Conservation (phyloP, 2,888 invertebrate genomes). For the Herminia tarsipennalis region DNA sequence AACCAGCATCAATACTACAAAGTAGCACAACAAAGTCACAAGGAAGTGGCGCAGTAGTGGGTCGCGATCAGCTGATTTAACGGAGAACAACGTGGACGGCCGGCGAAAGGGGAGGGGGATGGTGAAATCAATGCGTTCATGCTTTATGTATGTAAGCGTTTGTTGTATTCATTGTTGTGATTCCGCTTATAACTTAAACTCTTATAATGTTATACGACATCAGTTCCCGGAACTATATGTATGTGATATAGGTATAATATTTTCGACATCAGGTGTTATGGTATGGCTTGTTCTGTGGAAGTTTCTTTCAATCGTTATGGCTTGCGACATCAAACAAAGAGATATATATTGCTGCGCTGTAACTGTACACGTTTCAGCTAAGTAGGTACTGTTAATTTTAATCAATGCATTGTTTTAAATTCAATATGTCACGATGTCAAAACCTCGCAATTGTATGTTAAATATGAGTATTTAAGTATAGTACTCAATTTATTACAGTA, state of each 20-base stretch:
- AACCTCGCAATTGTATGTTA: constrained; percentile 6
- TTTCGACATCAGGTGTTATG: neutral
- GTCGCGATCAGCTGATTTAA: constrained; percentile 47
- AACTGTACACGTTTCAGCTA: neutral
- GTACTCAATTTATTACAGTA: neutral
- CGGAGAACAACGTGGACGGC: constrained; percentile 6
- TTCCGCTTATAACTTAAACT: neutral
- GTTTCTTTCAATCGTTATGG: too few relatives aligned
- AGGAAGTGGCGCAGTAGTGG: constrained; percentile 19
- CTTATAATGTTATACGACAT: neutral
- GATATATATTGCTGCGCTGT: too few relatives aligned
- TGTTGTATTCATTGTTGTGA: constrained; percentile 1
- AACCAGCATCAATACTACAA: constrained; percentile 3
- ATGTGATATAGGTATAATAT: too few relatives aligned
- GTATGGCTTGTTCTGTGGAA: neutral
- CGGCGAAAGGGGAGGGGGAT: constrained; percentile 3
- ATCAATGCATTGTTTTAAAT: constrained; percentile 5
- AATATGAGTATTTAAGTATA: neutral
- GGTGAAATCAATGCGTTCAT: constrained; percentile 18
- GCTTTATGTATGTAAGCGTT: neutral
- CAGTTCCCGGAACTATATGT: neutral
- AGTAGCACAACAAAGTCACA: constrained; percentile 17
- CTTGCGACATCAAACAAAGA: too few relatives aligned
- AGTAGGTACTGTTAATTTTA: neutral
- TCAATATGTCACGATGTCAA: neutral